phyloP scores from a whole-genome alignment of 2,113 vertebrate genomes.

The Tetrax tetrax region DNA sequence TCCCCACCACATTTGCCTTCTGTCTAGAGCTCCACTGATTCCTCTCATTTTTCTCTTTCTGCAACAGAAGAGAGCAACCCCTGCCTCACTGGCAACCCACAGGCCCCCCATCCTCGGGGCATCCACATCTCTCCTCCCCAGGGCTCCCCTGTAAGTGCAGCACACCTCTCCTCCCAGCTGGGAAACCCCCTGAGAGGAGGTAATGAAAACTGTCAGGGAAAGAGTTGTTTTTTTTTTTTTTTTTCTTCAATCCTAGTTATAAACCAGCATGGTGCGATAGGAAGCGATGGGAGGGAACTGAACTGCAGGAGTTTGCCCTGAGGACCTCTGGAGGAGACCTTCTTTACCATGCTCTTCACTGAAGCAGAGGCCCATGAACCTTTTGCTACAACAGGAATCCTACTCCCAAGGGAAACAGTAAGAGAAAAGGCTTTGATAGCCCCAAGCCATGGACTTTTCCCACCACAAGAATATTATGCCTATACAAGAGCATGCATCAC shows the following conservation, averaged over 20 bases:
- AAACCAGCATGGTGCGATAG: rapidly evolving
- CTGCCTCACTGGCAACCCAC: rapidly evolving
- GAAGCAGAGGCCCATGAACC: neutral
- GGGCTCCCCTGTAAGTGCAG: neutral
- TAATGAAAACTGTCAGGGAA: neutral
- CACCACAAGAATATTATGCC: neutral
- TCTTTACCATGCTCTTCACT: neutral
- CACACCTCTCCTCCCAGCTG: neutral
- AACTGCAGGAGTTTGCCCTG: neutral
- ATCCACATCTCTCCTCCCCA: neutral
- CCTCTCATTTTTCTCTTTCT: neutral
- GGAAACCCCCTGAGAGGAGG: neutral
- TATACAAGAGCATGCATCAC: neutral
- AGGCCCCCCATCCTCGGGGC: neutral
- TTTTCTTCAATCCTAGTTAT: neutral
- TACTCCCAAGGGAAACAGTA: neutral
- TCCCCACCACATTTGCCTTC: neutral
- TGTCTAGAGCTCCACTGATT: neutral
- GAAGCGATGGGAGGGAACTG: neutral
- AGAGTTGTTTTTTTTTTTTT: neutral
- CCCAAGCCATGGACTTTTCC: too few species aligned
- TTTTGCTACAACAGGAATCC: neutral
- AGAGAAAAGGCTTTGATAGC: neutral
- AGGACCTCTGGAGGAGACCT: neutral
- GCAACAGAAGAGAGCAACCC: neutral